Base-by-base conservation (phyloP, 2,888 invertebrate genomes). In the Cataglyphis cursor region DNA sequence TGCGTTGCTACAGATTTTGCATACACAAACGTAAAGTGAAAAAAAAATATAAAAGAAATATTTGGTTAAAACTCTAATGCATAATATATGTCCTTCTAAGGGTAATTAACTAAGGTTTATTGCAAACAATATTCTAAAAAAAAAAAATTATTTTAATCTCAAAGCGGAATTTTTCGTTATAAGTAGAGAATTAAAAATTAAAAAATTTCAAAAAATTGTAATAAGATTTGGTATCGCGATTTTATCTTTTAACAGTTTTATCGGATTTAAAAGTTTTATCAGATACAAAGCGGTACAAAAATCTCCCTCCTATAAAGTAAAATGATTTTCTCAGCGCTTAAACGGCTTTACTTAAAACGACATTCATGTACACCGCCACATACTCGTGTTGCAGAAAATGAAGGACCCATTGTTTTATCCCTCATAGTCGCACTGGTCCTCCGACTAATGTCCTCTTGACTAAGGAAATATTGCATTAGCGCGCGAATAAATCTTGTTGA, bases 401-500 rank as follows among this genome's bases (percentile, higher is more conserved):
- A 64, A 75, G 51, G 5, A 68, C 31, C 8, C 44, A 59, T 78
- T 70, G 59, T 70, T 64, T 80, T 21, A 44, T 41, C 41, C 28
- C 10, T 57, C 48, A 66, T 44, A 44, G 41, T 66, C 66, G 3
- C 41, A 41, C 48, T n/a, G 28, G 65, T 59, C 59, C 59, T 61
- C 18, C 59, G 59, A 70, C 35, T 41, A 57, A 68, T 41, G 59
- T 80, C 12, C 72, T 80, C 31, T 35, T 24, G 72, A 35, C 78
- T 80, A 70, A 61, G 78, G 72, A 80, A 80, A 80, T 80, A 80
- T 80, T 80, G 59, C 72, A 80, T 80, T 80, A 80, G 78, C 72
- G 72, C 44, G 24, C 59, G 72, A 59, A 59, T 78, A 78, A 78
- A 78, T 89, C 89, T 87, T 89, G 88, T 88, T 89, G 89, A 76